A percentile compares a stretch with the other conserved stretches of the same genome.
Evolutionary conservation across 2,888 invertebrate species (phyloP).

Genomic region (Cordilura impudica): DNA sequence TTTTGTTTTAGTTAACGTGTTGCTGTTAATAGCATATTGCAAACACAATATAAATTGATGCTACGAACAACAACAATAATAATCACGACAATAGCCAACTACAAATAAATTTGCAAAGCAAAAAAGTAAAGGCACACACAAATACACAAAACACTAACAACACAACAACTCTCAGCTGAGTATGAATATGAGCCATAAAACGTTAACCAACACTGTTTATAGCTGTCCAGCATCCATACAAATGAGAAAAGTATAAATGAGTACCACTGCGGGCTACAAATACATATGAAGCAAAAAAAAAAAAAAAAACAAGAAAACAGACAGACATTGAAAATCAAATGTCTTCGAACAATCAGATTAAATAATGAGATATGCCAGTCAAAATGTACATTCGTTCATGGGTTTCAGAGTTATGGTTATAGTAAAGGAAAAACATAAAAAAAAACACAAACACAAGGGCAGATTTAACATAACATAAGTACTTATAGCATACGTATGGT

Average conservation of each 20-base stretch:
- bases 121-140: background rate
- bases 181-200: background rate
- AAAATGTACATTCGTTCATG: constrained; percentile 38
- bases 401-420: background rate
- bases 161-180: constrained; percentile 26
- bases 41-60: constrained; percentile 57
- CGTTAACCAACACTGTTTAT: constrained; percentile 53
- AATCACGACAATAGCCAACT: constrained; percentile 23
- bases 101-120: constrained; percentile 39
- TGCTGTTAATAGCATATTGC: constrained; percentile 61
- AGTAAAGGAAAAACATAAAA: background rate
- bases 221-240: constrained; percentile 47
- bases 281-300: background rate
- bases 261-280: constrained; percentile 12
- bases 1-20: constrained; percentile 51
- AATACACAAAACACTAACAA: background rate
- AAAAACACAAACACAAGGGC: constrained; percentile 8
- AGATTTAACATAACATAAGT: constrained; percentile 10
- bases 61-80: constrained; percentile 34
- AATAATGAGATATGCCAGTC: constrained; percentile 66
- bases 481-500: too few species aligned
- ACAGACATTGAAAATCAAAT: constrained; percentile 60
- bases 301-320: background rate
- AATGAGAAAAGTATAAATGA: constrained; percentile 2
- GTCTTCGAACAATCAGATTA: constrained; percentile 65